A percentile compares a stretch with the other conserved stretches of the same genome.
These are phyloP conservation scores for Pyrocoelia pectoralis DNA, from an alignment of 2,888 invertebrate genomes.

Conservation along the genomic window DNA sequence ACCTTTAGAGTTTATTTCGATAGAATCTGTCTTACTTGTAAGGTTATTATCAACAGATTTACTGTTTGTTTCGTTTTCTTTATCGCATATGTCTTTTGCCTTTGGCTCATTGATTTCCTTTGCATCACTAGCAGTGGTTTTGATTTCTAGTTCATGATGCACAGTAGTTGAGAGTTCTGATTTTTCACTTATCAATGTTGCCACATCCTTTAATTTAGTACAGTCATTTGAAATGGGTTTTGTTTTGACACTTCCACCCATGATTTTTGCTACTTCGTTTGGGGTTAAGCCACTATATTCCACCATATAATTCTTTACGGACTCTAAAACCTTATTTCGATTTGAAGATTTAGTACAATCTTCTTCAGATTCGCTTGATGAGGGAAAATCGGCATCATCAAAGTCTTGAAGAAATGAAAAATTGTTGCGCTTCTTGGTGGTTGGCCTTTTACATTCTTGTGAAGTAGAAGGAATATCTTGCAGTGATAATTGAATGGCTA, in stretches of 20 bases:
- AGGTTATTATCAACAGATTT: no score
- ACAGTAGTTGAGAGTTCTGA: no score
- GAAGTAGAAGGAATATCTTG: slow-evolving; percentile 59
- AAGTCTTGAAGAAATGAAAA: slow-evolving; percentile 42
- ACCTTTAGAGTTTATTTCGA: no score
- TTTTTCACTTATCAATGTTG: no score
- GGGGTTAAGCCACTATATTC: slow-evolving; percentile 80
- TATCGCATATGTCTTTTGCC: no score
- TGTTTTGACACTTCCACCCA: slow-evolving; percentile 47
- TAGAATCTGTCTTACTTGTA: no score
- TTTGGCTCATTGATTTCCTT: no score
- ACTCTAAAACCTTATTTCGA: slow-evolving; percentile 59
- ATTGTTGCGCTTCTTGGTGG: neutral
- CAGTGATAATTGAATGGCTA: slow-evolving; percentile 69
- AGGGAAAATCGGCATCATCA: slow-evolving; percentile 46
- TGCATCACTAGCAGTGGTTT: no score
- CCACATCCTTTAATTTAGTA: no score
- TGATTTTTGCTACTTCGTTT: slow-evolving; percentile 70
- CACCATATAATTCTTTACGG: slow-evolving; percentile 76
- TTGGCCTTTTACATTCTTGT: slow-evolving; percentile 17
- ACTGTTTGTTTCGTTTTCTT: no score
- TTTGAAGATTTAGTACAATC: slow-evolving; percentile 9
- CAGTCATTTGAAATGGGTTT: no score
- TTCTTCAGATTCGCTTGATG: slow-evolving; percentile 49
- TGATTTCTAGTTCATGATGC: no score